Evolutionary conservation across 2,797 vertebrate genomes (phyloP), one percentile per base, ranked within the genome.

Genomic region (Steatocranus sp.): DNA sequence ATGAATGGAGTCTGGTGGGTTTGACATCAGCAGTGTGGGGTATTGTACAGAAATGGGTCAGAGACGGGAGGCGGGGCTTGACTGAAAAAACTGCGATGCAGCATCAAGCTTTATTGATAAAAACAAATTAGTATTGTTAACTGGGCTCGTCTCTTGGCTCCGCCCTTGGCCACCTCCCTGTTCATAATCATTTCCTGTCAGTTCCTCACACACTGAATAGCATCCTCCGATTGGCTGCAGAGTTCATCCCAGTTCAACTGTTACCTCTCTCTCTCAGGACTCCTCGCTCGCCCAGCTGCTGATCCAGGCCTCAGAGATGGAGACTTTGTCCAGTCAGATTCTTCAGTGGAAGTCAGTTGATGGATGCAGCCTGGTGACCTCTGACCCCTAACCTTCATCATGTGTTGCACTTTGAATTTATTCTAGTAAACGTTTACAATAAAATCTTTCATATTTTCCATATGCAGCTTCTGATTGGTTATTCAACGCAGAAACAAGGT

Each of bases 261-360:
- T 70, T 43, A 46, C 23, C 14, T 11, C 27, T 79, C 36, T 41
- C 5, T 50, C 2, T 79, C 86, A 95, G 95, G 90, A 93, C 27
- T 63, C 88, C 30, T 89, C 75, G 17, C 54, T 92, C 11, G 66
- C 82, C 51, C 94, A 90, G 86, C 70, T 96, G 8, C 84, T 96
- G 77, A 66, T 83, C 58, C 89, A 92, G 20, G 89, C 92, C 9
- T 78, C 83, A 1, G 93, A 96, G 14, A 83, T 94, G 6, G 90
- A 96, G 74, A 87, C 56, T 78, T 74, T 95, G 82, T 92, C 89
- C 63, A 79, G 70, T 78, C 93, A 92, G 85, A 83, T 96, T 63
- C 91, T 95, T 10, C 89, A 91, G 70, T 89, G 88, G 90, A 92
- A 85, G 76, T 78, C 83, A 1, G 48, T 83, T 5, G 5, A 25